phyloP scores from a whole-genome alignment of 2,888 invertebrate genomes.

The Allophyes oxyacanthae region DNA sequence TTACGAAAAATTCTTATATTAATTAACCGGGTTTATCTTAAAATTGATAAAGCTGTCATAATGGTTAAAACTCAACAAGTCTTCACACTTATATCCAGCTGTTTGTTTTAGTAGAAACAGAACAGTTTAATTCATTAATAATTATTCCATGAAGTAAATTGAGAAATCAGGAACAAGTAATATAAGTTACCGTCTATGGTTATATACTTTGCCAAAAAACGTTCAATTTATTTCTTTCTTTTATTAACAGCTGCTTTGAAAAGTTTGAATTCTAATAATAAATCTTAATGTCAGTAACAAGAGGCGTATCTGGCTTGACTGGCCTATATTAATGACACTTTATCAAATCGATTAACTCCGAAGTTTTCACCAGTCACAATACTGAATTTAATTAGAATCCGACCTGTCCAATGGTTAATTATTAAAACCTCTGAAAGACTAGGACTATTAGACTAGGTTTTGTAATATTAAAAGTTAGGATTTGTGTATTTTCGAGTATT shows the following conservation, averaged over 20 bases:
- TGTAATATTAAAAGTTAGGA: too few species aligned
- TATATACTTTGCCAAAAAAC: neutral
- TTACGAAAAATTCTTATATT: too few species aligned
- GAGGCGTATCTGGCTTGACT: neutral
- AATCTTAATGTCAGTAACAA: neutral
- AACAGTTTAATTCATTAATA: too few species aligned
- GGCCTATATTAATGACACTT: constrained; percentile 22
- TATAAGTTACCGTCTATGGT: too few species aligned
- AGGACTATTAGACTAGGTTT: neutral
- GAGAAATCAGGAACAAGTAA: too few species aligned
- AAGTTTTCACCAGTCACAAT: constrained; percentile 10
- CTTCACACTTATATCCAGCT: too few species aligned
- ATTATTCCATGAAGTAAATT: too few species aligned
- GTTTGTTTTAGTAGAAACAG: too few species aligned
- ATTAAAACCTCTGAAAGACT: constrained; percentile 3
- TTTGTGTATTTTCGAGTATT: too few species aligned
- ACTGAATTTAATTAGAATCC: constrained; percentile 28
- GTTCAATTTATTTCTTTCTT: neutral
- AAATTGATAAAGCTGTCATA: too few species aligned
- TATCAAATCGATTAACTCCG: constrained; percentile 21
- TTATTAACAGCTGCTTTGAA: neutral
- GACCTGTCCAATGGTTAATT: constrained; percentile 11
- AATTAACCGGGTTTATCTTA: too few species aligned
- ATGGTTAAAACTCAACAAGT: too few species aligned
- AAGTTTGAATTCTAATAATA: constrained; percentile 10